Conservation (phyloP, 2,888 invertebrate species). For the Andrena marginata region DNA sequence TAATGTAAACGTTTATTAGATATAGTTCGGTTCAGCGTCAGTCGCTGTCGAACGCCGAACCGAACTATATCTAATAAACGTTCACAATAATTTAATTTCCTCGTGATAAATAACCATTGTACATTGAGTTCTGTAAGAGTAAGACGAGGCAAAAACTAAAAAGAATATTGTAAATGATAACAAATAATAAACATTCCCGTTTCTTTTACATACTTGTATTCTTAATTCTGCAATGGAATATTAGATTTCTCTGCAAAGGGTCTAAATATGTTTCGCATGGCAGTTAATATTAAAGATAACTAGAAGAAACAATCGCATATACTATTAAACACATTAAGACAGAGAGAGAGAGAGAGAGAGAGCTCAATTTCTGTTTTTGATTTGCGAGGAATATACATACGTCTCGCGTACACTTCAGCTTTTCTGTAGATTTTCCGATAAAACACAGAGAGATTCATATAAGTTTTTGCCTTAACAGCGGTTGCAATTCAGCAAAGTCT, state of each 20-base stretch:
- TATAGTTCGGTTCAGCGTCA: too few relatives aligned
- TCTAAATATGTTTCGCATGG: conserved; percentile 47
- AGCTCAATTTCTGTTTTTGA: conserved; percentile 25
- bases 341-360: not conserved
- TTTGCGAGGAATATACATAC: conserved; percentile 14
- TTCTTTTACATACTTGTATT: conserved; percentile 6
- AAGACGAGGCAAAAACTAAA: not conserved
- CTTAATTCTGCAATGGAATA: conserved; percentile 2
- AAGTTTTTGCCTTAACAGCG: conserved; percentile 82
- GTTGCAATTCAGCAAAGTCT: conserved; percentile 84
- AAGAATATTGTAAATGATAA: not conserved
- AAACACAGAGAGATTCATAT: conserved; percentile 46
- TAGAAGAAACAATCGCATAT: conserved; percentile 12
- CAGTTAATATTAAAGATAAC: conserved; percentile 41
- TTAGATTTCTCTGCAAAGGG: conserved; percentile 9
- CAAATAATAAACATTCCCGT: not conserved
- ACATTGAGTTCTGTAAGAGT: conserved; percentile 10
- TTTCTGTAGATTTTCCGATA: conserved; percentile 26
- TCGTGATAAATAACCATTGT: conserved; percentile 11
- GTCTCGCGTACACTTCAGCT: not conserved
- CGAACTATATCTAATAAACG: too few relatives aligned
- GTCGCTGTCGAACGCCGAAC: too few relatives aligned
- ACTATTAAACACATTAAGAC: conserved; percentile 12
- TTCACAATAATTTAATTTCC: not conserved
- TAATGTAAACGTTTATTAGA: too few relatives aligned